Conservation (phyloP, 2,113 vertebrate genomes). For the Athene cunicularia region DNA sequence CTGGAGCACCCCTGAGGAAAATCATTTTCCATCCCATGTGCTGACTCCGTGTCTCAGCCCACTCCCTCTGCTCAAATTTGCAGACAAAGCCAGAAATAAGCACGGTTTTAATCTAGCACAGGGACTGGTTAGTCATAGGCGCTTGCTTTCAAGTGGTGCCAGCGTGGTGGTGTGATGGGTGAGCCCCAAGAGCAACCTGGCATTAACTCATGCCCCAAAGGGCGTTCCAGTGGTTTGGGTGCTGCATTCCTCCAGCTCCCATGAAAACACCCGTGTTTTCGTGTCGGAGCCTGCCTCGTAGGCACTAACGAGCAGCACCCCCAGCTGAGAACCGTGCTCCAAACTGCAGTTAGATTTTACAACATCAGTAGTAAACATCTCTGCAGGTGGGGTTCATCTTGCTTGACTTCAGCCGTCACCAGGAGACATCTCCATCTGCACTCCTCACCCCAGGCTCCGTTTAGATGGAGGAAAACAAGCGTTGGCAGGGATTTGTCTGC, state of each 20-base stretch:
- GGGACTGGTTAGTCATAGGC: background rate
- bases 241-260: background rate
- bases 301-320: background rate
- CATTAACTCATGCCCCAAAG: background rate
- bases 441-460: background rate
- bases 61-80: background rate
- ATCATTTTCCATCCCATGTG: background rate
- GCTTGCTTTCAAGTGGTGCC: constrained; percentile 11
- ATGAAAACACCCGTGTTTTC: background rate
- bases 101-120: background rate
- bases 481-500: background rate
- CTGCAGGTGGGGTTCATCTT: background rate
- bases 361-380: background rate
- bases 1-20: background rate
- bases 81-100: background rate
- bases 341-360: background rate
- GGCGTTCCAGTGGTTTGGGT: background rate
- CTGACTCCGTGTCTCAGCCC: background rate
- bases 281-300: background rate
- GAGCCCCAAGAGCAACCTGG: background rate
- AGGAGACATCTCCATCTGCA: background rate
- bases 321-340: background rate
- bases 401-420: background rate
- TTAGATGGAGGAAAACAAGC: background rate
- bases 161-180: background rate